Evolutionary conservation across 2,113 vertebrate species (phyloP).

Genomic region (Formicarius rufipectus): DNA sequence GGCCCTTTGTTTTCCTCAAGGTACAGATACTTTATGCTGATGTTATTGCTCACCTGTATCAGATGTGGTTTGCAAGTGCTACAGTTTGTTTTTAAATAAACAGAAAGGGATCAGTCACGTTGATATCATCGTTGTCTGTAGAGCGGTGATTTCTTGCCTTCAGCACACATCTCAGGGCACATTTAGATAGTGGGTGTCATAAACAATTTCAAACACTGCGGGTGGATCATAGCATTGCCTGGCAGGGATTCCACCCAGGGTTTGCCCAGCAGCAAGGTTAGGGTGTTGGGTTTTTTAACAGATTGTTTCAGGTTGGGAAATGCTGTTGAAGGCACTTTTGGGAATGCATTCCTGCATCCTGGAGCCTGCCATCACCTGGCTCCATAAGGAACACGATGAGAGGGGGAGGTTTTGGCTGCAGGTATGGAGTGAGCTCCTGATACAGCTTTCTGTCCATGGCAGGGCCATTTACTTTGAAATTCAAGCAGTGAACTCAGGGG

Average conservation of each 20-base stretch:
- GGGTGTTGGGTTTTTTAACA: background rate
- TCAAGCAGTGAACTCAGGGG: background rate
- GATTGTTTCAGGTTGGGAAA: background rate
- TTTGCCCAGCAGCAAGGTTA: background rate
- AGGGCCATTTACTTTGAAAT: background rate
- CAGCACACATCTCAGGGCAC: background rate
- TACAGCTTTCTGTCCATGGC: fast-evolving
- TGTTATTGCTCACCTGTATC: background rate
- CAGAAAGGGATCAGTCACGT: background rate
- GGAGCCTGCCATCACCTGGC: background rate
- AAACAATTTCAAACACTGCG: background rate
- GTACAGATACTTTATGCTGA: background rate
- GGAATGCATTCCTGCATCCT: fast-evolving
- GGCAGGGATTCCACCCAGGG: background rate
- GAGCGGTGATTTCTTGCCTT: background rate
- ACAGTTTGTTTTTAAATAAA: background rate
- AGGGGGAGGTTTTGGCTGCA: background rate
- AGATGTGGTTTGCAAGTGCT: background rate
- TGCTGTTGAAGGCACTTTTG: background rate
- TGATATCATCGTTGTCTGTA: fast-evolving
- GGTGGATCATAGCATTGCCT: background rate
- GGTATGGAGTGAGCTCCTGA: background rate
- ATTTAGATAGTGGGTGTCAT: background rate
- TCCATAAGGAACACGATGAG: fast-evolving
- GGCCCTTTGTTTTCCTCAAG: background rate